phyloP scores from a whole-genome alignment of 2,113 vertebrate species.

The Aleadryas rufinucha region DNA sequence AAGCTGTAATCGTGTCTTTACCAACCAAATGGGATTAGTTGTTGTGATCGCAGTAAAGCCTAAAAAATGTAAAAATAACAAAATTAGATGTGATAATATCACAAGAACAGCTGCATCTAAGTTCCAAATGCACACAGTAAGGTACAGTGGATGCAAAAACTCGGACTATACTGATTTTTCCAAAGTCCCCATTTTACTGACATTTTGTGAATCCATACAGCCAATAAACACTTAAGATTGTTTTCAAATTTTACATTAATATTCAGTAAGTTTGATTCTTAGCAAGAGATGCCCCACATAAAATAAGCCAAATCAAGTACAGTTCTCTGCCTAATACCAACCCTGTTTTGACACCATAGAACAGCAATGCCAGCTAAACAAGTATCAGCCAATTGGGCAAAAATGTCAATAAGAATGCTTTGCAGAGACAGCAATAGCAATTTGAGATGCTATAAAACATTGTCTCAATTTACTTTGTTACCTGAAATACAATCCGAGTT shows the following conservation, averaged over 20 bases:
- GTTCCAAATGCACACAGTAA: conserved; percentile 10
- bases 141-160: conserved; percentile 39
- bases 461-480: conserved; percentile 12
- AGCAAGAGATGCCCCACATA: conserved; percentile 13
- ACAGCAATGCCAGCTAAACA: conserved; percentile 12
- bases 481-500: conserved; percentile 57
- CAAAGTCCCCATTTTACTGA: background rate
- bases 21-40: conserved; percentile 98
- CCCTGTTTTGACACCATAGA: background rate
- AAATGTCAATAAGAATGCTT: background rate
- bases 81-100: conserved; percentile 56
- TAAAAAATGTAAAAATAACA: conserved; percentile 74
- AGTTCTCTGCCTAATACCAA: conserved; percentile 15
- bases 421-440: conserved; percentile 22
- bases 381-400: background rate
- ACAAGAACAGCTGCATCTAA: conserved; percentile 1
- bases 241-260: background rate
- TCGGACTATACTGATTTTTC: conserved; percentile 49
- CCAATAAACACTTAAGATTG: background rate
- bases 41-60: conserved; percentile 97
- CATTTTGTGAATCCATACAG: conserved; percentile 36
- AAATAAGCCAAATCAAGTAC: conserved; percentile 9
- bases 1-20: conserved; percentile 96
- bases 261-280: background rate
- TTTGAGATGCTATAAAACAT: background rate